phyloP scores from a whole-genome alignment of 2,888 invertebrate species.

The Charanyca ferruginea region DNA sequence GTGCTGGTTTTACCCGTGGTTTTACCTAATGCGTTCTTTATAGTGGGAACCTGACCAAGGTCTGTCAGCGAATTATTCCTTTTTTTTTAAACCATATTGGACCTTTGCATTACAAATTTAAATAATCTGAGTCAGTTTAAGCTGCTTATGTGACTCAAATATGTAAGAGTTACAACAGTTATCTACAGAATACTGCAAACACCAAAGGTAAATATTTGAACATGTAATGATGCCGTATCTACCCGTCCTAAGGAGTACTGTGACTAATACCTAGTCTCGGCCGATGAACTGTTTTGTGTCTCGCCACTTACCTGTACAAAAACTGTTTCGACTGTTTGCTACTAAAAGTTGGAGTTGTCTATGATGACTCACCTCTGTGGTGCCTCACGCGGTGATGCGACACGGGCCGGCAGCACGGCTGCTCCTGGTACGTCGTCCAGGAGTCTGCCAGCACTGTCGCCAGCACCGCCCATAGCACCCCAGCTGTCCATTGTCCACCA shows the following conservation, averaged over 20 bases:
- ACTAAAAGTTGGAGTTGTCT: constrained; percentile 21
- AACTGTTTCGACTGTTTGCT: constrained; percentile 35
- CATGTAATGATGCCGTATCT: constrained; percentile 62
- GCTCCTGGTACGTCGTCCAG: constrained; percentile 93
- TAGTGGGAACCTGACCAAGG: background rate
- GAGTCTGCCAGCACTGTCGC: constrained; percentile 91
- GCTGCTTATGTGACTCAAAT: constrained; percentile 18
- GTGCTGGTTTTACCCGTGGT: background rate
- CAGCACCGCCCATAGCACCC: constrained; percentile 80
- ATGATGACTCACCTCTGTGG: constrained; percentile 90
- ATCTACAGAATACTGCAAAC: constrained; percentile 44
- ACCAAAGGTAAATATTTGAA: constrained; percentile 68
- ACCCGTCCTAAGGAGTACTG: constrained; percentile 62
- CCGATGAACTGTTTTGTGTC: constrained; percentile 66
- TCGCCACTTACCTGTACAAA: constrained; percentile 54
- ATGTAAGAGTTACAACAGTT: constrained; percentile 32
- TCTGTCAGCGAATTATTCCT: background rate
- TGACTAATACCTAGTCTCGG: constrained; percentile 71
- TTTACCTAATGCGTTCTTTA: background rate
- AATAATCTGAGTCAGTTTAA: background rate
- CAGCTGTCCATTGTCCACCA: constrained; percentile 77
- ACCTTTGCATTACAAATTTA: background rate
- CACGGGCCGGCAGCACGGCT: constrained; percentile 92
- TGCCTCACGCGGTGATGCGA: constrained; percentile 92
- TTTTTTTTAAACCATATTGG: background rate